Evolutionary conservation across 2,888 invertebrate genomes (phyloP), one percentile per base, ranked within the genome.

Genomic region (Drosophila kambysellisi): DNA sequence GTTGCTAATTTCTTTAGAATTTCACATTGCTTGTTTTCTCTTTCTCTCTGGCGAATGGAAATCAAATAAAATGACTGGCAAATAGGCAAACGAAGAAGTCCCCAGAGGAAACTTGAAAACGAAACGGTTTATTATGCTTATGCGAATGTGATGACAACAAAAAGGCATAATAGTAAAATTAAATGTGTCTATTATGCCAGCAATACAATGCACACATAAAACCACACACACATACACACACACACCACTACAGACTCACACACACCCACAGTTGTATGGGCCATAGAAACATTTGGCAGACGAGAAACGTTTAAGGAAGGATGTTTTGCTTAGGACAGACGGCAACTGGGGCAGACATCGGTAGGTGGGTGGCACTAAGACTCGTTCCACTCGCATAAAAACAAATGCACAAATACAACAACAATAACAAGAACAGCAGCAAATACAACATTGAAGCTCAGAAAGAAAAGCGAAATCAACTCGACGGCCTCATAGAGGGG

Each of bases 91-190:
- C 54, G 70, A 48, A 76, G 63, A 59, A 66, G 65, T 74, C 74
- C 79, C 73, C 64, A 65, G 65, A 69, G 79, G 76, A 77, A 90
- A 81, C 83, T 88, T 88, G 90, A 84, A 88, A 88, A 78, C 72
- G 89, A 81, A 86, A 88, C 89, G 81, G 88, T 88, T 90, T 90
- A 88, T 83, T 82, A 83, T 81, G 82, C 78, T 88, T 83, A 88
- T 88, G 89, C 83, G 83, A 83, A 88, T 88, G 86, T 78, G 88
- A 85, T 88, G 88, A 82, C 91, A 90, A 87, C 91, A 90, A 90
- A 88, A 91, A 83, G 89, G 80, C 89, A 91, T 91, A 91, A 91
- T 91, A 91, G 91, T 91, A 91, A 91, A 91, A 91, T 91, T 91
- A 91, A 91, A 91, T 91, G 90, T 91, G 81, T 88, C 91, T 90